Evolutionary conservation across 1,140 invertebrate genomes (phyloP).

Genomic region (Gonatopus flavifemur): DNA sequence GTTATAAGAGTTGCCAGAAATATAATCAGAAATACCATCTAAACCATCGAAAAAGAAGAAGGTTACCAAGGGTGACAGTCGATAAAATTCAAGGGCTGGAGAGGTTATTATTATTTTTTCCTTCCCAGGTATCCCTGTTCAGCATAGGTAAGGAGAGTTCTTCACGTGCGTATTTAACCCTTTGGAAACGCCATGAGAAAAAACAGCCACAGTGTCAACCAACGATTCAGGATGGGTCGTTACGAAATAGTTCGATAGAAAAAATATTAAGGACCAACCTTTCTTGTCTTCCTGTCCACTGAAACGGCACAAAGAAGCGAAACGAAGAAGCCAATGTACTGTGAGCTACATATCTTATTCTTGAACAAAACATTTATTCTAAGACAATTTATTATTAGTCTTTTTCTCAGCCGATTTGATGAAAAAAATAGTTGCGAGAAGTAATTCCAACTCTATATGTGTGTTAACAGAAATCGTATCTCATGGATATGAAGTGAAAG

Average conservation of each 20-base stretch:
- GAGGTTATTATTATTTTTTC: slow-evolving; percentile 54
- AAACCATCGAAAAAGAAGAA: slow-evolving; percentile 1
- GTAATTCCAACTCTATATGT: too few relatives aligned
- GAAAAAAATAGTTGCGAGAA: too few relatives aligned
- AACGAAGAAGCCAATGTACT: slow-evolving; percentile 10
- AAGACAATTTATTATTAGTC: too few relatives aligned
- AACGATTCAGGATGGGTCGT: slow-evolving; percentile 13
- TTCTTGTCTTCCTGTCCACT: slow-evolving; percentile 11
- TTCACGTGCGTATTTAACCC: slow-evolving; percentile 29
- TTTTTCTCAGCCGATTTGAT: too few relatives aligned
- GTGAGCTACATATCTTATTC: too few relatives aligned
- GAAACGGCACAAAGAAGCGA: background rate
- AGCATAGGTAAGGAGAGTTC: slow-evolving; percentile 43
- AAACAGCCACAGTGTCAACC: slow-evolving; percentile 21
- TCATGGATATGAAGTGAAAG: too few relatives aligned
- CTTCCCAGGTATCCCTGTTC: slow-evolving; percentile 49
- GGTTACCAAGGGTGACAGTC: slow-evolving; percentile 10
- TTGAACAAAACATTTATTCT: too few relatives aligned
- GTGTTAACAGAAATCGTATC: too few relatives aligned
- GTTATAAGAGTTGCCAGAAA: slow-evolving; percentile 22
- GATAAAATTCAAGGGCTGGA: slow-evolving; percentile 49
- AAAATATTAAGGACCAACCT: too few relatives aligned
- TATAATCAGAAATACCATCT: too few relatives aligned
- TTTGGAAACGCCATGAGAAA: slow-evolving; percentile 37
- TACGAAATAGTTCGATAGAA: too few relatives aligned